Conservation (phyloP, 1,140 invertebrate genomes). For the Zaprionus lachaisei region DNA sequence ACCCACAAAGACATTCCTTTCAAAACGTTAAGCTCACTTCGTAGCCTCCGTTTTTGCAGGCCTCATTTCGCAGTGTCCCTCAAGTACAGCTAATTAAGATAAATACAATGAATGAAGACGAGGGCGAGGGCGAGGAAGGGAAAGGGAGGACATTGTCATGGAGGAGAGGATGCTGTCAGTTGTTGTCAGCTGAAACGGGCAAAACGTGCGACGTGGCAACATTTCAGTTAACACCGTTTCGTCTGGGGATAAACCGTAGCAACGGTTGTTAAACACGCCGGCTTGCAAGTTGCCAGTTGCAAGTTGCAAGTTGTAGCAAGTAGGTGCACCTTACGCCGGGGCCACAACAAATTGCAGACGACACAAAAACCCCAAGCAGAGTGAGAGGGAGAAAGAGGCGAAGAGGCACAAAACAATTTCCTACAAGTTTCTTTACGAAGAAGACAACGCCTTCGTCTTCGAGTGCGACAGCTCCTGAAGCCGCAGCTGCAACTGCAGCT, state of each 20-base stretch:
- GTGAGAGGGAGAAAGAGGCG: conserved; percentile 8
- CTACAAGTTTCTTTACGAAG: conserved; percentile 47
- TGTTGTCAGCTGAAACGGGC: conserved; percentile 57
- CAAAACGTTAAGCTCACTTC: conserved; percentile 7
- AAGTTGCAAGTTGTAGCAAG: conserved; percentile 37
- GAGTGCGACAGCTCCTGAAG: conserved; percentile 24
- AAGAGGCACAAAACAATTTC: conserved; percentile 18
- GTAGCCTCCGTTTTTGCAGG: not conserved
- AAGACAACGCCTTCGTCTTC: conserved; percentile 65
- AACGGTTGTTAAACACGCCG: conserved; percentile 75
- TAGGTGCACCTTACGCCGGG: conserved; percentile 30
- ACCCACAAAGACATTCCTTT: conserved; percentile 4
- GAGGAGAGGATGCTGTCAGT: conserved; percentile 62
- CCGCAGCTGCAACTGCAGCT: conserved; percentile 28
- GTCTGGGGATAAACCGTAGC: conserved; percentile 62
- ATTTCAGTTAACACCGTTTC: conserved; percentile 71
- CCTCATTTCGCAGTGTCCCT: conserved; percentile 13
- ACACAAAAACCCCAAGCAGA: conserved; percentile 49
- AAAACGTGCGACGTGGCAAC: conserved; percentile 58
- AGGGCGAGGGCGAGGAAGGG: not conserved
- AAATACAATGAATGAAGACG: conserved; percentile 48
- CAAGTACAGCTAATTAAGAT: conserved; percentile 70
- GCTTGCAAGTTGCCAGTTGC: conserved; percentile 42
- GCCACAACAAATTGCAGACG: conserved; percentile 76
- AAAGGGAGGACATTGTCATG: conserved; percentile 40